Evolutionary conservation across 2,888 invertebrate species (phyloP).

Genomic region (Loripinus fragilis): DNA sequence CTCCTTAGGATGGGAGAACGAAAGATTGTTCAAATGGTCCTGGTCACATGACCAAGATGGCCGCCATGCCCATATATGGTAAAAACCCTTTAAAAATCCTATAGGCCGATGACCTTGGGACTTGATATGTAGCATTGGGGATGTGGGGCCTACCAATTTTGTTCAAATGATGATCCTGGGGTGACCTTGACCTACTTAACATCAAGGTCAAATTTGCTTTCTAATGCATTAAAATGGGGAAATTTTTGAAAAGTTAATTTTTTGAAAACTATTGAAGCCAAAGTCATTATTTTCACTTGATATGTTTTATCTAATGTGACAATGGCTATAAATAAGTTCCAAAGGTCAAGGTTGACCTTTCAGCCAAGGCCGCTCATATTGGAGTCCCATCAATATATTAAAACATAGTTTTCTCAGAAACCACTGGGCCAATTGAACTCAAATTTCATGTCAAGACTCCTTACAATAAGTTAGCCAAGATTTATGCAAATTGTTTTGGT

Average conservation of each 20-base stretch:
- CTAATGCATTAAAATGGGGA: neutral
- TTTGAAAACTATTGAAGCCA: neutral
- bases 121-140: neutral
- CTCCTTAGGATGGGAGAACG: slow-evolving; percentile 13
- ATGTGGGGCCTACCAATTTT: neutral
- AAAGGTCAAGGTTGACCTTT: slow-evolving; percentile 4
- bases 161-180: neutral
- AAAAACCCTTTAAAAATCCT: slow-evolving; percentile 30
- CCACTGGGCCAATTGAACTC: neutral
- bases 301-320: neutral
- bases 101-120: neutral
- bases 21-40: slow-evolving; percentile 5
- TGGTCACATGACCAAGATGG: slow-evolving; percentile 35
- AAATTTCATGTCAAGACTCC: neutral
- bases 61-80: slow-evolving; percentile 29
- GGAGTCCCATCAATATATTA: neutral
- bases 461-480: neutral
- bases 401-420: neutral
- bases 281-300: too few relatives aligned
- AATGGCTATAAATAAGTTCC: neutral
- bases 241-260: neutral
- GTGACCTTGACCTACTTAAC: slow-evolving; percentile 2
- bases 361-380: neutral
- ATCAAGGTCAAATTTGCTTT: slow-evolving; percentile 3
- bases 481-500: neutral